phyloP scores from a whole-genome alignment of 2,888 invertebrate species.

The Gryllus longicercus region DNA sequence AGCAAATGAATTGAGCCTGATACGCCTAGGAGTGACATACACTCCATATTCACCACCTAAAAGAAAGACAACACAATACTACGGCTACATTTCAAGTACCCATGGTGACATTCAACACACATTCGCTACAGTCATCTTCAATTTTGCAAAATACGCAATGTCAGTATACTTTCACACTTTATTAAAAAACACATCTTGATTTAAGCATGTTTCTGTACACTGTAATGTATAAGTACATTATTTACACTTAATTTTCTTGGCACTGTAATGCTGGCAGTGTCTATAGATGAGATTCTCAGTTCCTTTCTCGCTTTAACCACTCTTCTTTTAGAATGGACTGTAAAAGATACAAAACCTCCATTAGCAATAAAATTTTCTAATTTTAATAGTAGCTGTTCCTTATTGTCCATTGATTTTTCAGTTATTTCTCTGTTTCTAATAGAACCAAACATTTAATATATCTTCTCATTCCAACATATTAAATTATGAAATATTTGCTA shows the following conservation, averaged over 20 bases:
- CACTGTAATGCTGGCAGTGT: conserved; percentile 11
- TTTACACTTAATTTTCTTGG: conserved; percentile 2
- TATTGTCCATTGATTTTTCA: no score
- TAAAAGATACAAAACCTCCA: neutral
- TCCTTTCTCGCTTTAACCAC: conserved; percentile 30
- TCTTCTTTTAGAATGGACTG: conserved; percentile 31
- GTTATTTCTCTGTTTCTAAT: no score
- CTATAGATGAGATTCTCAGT: conserved; percentile 24
- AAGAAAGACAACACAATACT: conserved; percentile 11
- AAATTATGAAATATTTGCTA: no score
- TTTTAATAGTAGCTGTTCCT: no score
- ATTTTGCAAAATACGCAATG: neutral
- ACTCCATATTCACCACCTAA: neutral
- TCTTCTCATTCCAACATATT: no score
- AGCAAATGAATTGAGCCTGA: conserved; percentile 17
- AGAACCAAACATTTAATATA: no score
- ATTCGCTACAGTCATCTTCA: neutral
- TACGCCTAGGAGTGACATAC: neutral
- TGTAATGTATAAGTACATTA: conserved; percentile 17
- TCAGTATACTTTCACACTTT: neutral
- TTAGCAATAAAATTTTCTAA: neutral
- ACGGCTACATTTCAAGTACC: conserved; percentile 5
- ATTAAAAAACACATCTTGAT: neutral
- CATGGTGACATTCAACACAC: neutral
- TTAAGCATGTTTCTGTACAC: conserved; percentile 17